Percentiles rank a stretch among this genome's conserved stretches.
These are phyloP conservation scores for Acromyrmex heyeri DNA, from an alignment of 1,140 invertebrate genomes.

Conservation along the genomic window DNA sequence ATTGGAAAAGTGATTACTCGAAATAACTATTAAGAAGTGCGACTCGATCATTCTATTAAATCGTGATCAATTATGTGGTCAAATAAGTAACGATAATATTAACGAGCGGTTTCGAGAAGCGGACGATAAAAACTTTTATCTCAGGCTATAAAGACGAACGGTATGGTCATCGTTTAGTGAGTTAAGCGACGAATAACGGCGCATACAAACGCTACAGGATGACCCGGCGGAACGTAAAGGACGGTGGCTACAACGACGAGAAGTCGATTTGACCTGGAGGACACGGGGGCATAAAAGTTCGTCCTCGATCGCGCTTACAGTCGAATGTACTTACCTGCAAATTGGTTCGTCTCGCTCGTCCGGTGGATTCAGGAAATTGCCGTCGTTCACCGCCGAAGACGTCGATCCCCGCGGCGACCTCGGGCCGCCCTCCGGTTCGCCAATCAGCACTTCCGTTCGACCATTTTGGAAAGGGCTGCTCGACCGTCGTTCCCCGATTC, in stretches of 20 bases:
- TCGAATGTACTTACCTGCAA: conserved; percentile 79
- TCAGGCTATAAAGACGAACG: neutral
- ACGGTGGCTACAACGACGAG: neutral
- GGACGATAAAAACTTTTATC: conserved; percentile 36
- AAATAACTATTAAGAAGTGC: neutral
- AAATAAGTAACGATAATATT: conserved; percentile 22
- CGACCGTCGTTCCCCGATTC: conserved; percentile 85
- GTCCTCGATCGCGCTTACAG: neutral
- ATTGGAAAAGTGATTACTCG: neutral
- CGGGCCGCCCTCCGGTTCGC: conserved; percentile 86
- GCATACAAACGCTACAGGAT: neutral
- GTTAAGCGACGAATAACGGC: neutral
- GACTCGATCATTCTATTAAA: neutral
- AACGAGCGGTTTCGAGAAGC: neutral
- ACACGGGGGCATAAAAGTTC: conserved; percentile 13
- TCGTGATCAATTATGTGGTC: conserved; percentile 9
- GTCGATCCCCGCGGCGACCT: conserved; percentile 86
- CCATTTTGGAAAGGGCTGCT: conserved; percentile 91
- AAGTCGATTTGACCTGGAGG: neutral
- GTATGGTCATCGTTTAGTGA: neutral
- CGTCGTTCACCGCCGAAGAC: conserved; percentile 84
- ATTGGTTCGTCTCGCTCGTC: conserved; percentile 84
- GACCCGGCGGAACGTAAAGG: neutral
- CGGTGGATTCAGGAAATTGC: conserved; percentile 79
- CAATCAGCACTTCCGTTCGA: conserved; percentile 91